Evolutionary conservation across 1,140 invertebrate genomes (phyloP), one percentile per base, ranked within the genome.

Genomic region (Drosophila sucinea): DNA sequence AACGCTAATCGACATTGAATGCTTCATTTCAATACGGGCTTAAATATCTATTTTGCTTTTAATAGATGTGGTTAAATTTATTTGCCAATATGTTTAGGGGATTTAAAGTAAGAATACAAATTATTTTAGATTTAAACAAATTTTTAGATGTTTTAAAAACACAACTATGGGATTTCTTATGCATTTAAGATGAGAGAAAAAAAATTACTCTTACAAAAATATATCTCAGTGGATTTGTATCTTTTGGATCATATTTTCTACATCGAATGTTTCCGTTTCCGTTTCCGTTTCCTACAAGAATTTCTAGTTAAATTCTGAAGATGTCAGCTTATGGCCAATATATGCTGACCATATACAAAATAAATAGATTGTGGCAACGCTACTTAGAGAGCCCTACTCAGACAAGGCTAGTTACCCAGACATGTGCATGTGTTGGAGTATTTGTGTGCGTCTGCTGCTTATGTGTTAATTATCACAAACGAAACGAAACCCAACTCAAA

Each of bases 1-100:
- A 41, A 23, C 17, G 51, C 47, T 63, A 62, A 76, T 69, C 29
- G 68, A 54, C 54, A 63, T 33, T 64, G 62, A 85, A 41, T 70
- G 69, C 38, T 10, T 11, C 1, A 35, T 25, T 58, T 60, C 30
- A 29, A 32, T 6, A 11, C 11, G 35, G 40, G 5, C 11, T 56
- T 56, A n/a, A 56, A 56, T 32, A 30, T 56, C 30, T 5, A 51
- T 51, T 51, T 27, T 27, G 25, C 23, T 25, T 51, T n/a, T 27
- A 51, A 27, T 51, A 10, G 6, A 51, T 27, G 44, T 51, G 8
- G 23, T 27, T 25, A 27, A 51, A 27, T 51, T 7, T 10, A 10
- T 51, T 51, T 7, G 25, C 0, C 17, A 47, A 2, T 2, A 25
- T 25, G 17, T 6, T 55, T 5, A 25, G 29, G 25, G 54, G 54